Evolutionary conservation across 1,140 invertebrate species (phyloP).

Genomic region (Cydia amplana): DNA sequence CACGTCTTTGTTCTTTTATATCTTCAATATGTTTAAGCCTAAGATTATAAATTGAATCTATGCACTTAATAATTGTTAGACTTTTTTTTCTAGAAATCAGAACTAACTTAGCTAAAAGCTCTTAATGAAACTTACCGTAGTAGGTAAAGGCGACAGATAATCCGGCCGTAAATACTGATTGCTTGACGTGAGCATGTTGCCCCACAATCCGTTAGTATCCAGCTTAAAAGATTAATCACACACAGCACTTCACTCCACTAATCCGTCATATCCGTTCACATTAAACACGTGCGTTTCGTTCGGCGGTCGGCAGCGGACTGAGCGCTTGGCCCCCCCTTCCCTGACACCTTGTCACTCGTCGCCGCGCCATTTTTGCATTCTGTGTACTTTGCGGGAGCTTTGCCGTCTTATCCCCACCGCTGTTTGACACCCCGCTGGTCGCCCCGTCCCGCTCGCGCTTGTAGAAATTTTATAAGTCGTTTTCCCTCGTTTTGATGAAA

Average conservation of each 20-base stretch:
- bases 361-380: conserved; percentile 78
- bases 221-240: conserved; percentile 63
- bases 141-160: conserved; percentile 92
- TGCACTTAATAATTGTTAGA: no score
- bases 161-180: conserved; percentile 95
- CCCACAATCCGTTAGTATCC: conserved; percentile 73
- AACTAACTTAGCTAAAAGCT: conserved; percentile 22
- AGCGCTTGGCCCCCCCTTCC: conserved; percentile 56
- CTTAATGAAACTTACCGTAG: conserved; percentile 85
- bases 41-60: no score
- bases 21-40: not conserved
- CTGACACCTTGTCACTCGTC: conserved; percentile 74
- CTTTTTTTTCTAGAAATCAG: no score
- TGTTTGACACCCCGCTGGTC: conserved; percentile 77
- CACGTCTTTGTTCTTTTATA: not conserved
- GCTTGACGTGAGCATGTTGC: conserved; percentile 89
- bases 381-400: conserved; percentile 79
- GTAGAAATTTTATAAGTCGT: conserved; percentile 65
- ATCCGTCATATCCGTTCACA: conserved; percentile 42
- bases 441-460: conserved; percentile 63
- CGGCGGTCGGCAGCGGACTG: conserved; percentile 60
- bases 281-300: conserved; percentile 44
- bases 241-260: conserved; percentile 62
- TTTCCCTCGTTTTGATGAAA: conserved; percentile 74
- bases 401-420: conserved; percentile 78